A percentile compares a stretch with the other conserved stretches of the same genome.
Evolutionary conservation across 2,113 vertebrate species (phyloP).

Genomic region (Mystacornis crossleyi): DNA sequence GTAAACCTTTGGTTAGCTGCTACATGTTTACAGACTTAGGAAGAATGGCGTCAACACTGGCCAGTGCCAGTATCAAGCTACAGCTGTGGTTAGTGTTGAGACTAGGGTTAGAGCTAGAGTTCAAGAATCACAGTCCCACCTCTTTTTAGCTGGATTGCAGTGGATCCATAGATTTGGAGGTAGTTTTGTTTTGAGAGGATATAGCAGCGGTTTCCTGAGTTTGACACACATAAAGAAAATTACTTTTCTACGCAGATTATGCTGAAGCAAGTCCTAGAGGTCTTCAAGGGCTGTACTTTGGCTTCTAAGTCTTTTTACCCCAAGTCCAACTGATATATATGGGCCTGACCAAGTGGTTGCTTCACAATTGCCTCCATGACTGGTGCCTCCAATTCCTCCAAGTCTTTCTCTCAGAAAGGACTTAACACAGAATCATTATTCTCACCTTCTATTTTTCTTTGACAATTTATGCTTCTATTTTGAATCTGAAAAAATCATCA

Average conservation of each 20-base stretch:
- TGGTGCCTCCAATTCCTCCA: background rate
- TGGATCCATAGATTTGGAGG: background rate
- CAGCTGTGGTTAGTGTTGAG: background rate
- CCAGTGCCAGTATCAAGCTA: background rate
- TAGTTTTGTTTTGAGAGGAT: background rate
- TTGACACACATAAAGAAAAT: background rate
- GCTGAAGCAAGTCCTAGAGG: background rate
- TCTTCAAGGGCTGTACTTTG: background rate
- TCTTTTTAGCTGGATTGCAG: background rate
- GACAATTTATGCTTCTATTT: background rate
- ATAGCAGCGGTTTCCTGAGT: background rate
- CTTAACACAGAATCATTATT: background rate
- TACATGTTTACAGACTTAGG: background rate
- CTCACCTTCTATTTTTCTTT: background rate
- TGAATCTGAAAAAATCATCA: background rate
- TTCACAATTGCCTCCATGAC: background rate
- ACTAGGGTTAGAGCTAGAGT: background rate
- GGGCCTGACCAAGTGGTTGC: background rate
- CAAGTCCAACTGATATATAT: background rate
- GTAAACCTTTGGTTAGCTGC: background rate
- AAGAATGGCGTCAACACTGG: accelerated
- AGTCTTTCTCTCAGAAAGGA: background rate
- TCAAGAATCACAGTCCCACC: background rate
- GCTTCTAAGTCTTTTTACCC: background rate
- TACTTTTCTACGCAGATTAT: background rate